These are phyloP conservation scores for Mesorhabditis belari DNA, from an alignment of 2,888 invertebrate genomes.

Conservation along the genomic window DNA sequence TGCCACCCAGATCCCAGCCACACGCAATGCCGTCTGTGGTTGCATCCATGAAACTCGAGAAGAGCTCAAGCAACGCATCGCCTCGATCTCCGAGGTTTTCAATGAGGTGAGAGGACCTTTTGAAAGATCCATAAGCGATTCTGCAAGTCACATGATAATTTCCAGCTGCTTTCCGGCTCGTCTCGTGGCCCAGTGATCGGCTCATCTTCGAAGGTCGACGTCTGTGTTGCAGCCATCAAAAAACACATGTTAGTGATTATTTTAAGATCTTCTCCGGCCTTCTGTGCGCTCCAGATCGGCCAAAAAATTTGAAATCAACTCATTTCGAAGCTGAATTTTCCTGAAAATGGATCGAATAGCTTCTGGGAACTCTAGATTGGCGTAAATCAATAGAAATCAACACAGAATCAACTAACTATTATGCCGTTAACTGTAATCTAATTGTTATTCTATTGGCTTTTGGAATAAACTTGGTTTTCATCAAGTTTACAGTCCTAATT, in stretches of 20 bases:
- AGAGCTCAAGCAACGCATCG: constrained; percentile 50
- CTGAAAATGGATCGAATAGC: too few relatives aligned
- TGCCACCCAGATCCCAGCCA: constrained; percentile 27
- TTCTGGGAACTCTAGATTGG: too few relatives aligned
- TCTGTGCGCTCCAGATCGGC: too few relatives aligned
- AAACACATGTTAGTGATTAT: constrained; percentile 40
- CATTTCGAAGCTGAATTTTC: background rate
- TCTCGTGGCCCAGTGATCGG: constrained; percentile 41
- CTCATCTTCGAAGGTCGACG: constrained; percentile 45
- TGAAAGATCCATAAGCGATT: background rate
- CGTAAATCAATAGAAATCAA: too few relatives aligned
- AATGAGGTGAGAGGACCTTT: constrained; percentile 22
- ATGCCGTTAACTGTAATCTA: too few relatives aligned
- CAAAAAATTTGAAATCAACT: too few relatives aligned
- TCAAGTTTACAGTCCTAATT: too few relatives aligned
- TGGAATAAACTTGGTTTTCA: too few relatives aligned
- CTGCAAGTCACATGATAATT: constrained; percentile 1
- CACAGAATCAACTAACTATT: too few relatives aligned
- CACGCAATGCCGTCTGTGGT: constrained; percentile 41
- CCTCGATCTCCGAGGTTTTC: constrained; percentile 42
- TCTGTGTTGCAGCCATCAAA: constrained; percentile 49
- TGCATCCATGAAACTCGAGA: constrained; percentile 51
- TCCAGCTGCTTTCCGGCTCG: constrained; percentile 37
- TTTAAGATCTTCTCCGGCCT: too few relatives aligned
- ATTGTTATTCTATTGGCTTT: too few relatives aligned